Conservation (phyloP, 2,797 vertebrate genomes). For the Neosilurus hyrtlii region DNA sequence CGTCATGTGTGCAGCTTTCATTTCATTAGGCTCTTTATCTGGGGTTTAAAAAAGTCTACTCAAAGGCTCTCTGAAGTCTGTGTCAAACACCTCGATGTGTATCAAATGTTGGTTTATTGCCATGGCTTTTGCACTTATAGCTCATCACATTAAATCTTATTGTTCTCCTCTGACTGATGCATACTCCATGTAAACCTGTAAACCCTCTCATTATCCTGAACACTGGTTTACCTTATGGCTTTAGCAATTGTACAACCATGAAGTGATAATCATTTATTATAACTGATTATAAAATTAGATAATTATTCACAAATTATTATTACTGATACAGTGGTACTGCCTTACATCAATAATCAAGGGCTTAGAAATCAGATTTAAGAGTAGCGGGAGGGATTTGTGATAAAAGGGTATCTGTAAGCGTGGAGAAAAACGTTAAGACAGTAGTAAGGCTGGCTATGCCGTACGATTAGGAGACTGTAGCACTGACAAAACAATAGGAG, state of each 20-base stretch:
- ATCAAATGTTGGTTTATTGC: neutral
- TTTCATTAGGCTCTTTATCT: slow-evolving; percentile 14
- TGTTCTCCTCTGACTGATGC: neutral
- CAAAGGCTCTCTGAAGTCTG: neutral
- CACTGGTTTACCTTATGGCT: neutral
- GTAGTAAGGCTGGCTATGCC: too few species aligned
- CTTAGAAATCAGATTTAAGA: neutral
- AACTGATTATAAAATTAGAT: too few species aligned
- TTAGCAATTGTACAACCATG: neutral
- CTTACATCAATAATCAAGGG: neutral
- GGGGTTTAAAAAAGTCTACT: neutral
- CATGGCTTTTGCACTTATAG: neutral
- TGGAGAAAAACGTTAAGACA: too few species aligned
- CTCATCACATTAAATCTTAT: neutral
- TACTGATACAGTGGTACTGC: neutral
- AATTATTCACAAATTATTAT: neutral
- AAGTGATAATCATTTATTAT: neutral
- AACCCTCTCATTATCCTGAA: neutral
- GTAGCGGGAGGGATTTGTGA: too few species aligned
- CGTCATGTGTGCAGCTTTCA: too few species aligned
- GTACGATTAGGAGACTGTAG: too few species aligned
- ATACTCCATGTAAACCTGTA: too few species aligned
- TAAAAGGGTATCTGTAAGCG: too few species aligned
- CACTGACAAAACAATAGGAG: too few species aligned
- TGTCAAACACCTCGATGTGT: neutral